Conservation (phyloP, 2,113 vertebrate genomes). For the Trematomus loennbergii region DNA sequence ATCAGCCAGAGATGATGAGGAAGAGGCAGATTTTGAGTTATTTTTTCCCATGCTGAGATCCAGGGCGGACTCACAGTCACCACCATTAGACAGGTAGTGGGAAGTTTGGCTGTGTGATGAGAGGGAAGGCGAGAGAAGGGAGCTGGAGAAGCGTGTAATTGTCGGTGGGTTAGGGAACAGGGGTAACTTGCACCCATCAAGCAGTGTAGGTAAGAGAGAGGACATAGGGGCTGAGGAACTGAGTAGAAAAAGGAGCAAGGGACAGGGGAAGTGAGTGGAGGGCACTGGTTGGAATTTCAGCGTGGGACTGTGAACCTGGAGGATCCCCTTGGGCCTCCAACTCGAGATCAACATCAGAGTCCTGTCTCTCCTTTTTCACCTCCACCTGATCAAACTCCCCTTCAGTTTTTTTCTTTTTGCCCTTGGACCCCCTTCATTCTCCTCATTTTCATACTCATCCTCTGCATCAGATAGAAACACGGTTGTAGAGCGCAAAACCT, state of each 20-base stretch:
- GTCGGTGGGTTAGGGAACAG: slow-evolving; percentile 75
- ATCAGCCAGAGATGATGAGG: slow-evolving; percentile 67
- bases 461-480: slow-evolving; percentile 86
- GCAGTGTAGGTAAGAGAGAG: slow-evolving; percentile 80
- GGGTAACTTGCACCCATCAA: slow-evolving; percentile 76
- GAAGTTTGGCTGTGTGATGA: slow-evolving; percentile 69
- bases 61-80: slow-evolving; percentile 81
- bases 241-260: slow-evolving; percentile 79
- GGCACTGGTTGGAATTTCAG: slow-evolving; percentile 65
- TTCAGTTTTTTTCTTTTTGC: slow-evolving; percentile 76
- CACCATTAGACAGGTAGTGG: slow-evolving; percentile 79
- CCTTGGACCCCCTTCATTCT: slow-evolving; percentile 58
- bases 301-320: slow-evolving; percentile 71
- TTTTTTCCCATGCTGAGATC: slow-evolving; percentile 86
- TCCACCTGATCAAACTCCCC: slow-evolving; percentile 77
- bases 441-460: slow-evolving; percentile 84
- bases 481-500: slow-evolving; percentile 84
- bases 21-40: slow-evolving; percentile 70
- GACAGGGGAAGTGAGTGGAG: slow-evolving; percentile 83
- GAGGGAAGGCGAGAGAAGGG: slow-evolving; percentile 74
- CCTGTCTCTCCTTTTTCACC: slow-evolving; percentile 79
- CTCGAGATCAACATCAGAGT: slow-evolving; percentile 83
- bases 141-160: slow-evolving; percentile 74
- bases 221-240: slow-evolving; percentile 83
- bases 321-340: slow-evolving; percentile 84